Evolutionary conservation across 2,797 vertebrate species (phyloP).

Genomic region (Mallotus villosus): DNA sequence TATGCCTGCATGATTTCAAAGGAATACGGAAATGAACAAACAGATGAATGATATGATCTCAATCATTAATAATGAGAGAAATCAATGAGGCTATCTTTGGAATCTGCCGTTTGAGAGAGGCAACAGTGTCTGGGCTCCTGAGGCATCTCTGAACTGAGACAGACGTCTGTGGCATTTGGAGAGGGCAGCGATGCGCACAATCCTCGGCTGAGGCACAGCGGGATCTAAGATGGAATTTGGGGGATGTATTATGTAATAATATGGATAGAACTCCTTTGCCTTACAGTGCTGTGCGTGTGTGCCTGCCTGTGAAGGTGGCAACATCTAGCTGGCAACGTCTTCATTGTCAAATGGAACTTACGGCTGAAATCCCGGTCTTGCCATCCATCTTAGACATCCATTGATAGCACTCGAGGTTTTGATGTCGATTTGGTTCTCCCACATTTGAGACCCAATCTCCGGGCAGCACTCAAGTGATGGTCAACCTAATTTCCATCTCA

Average conservation of each 20-base stretch:
- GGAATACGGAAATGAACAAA: background rate
- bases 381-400: background rate
- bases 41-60: background rate
- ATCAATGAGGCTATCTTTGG: no score
- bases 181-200: background rate
- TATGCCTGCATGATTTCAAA: background rate
- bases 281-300: background rate
- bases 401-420: background rate
- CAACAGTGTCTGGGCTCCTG: background rate
- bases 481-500: no score
- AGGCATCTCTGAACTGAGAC: background rate
- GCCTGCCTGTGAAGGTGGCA: background rate
- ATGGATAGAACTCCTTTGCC: background rate
- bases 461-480: no score
- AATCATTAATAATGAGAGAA: background rate
- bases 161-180: background rate
- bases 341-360: background rate
- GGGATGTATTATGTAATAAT: background rate
- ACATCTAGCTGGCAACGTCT: background rate
- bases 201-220: background rate
- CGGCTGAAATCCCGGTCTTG: background rate
- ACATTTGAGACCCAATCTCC: no score
- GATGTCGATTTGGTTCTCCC: no score
- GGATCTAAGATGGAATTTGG: background rate
- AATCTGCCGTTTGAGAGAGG: background rate